Evolutionary conservation across 2,113 vertebrate species (phyloP).

Genomic region (Macrotus californicus): DNA sequence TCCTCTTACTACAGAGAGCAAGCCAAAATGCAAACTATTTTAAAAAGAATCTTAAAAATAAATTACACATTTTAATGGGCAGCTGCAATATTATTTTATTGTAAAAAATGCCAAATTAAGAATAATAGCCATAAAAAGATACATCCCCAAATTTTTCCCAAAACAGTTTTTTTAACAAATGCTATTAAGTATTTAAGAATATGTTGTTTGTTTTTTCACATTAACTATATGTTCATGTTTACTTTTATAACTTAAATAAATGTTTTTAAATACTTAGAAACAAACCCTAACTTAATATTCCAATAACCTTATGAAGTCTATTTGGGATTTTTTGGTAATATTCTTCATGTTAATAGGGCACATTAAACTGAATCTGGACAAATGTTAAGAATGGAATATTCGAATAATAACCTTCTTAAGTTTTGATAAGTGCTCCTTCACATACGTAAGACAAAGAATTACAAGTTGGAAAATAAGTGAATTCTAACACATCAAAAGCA

Average conservation of each 20-base stretch:
- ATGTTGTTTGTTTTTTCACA: slow-evolving; percentile 22
- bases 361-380: slow-evolving; percentile 51
- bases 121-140: slow-evolving; percentile 28
- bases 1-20: slow-evolving; percentile 20
- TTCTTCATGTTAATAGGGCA: slow-evolving; percentile 36
- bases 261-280: slow-evolving; percentile 48
- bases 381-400: slow-evolving; percentile 54
- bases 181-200: slow-evolving; percentile 36
- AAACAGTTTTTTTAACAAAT: neutral
- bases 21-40: slow-evolving; percentile 41
- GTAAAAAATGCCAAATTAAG: slow-evolving; percentile 20
- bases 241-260: slow-evolving; percentile 44
- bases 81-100: slow-evolving; percentile 38
- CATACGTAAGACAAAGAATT: slow-evolving; percentile 52
- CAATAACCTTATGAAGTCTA: slow-evolving; percentile 23
- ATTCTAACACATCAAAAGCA: slow-evolving; percentile 73
- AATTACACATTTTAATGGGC: neutral
- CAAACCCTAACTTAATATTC: slow-evolving; percentile 38
- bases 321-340: neutral
- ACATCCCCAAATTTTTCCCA: slow-evolving; percentile 13
- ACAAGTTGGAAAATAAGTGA: slow-evolving; percentile 69
- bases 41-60: slow-evolving; percentile 36
- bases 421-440: slow-evolving; percentile 62
- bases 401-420: slow-evolving; percentile 48
- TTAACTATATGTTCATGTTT: slow-evolving; percentile 29